Conservation (phyloP, 2,888 invertebrate species). For the Deilephila elpenor region DNA sequence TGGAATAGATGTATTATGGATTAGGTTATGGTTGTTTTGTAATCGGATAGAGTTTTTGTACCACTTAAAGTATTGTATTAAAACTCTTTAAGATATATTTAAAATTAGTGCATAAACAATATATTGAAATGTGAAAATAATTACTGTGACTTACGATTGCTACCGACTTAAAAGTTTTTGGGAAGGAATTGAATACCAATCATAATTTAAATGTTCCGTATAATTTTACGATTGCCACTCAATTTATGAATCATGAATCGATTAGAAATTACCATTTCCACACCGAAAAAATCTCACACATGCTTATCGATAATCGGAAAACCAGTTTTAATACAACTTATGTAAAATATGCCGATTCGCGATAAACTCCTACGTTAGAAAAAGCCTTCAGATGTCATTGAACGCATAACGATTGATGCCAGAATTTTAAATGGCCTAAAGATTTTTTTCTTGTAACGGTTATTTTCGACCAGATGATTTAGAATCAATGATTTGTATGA, state of each 20-base stretch:
- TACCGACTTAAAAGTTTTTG: not conserved
- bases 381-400: conserved; percentile 63
- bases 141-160: not conserved
- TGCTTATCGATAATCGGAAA: conserved; percentile 25
- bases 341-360: conserved; percentile 52
- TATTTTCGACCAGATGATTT: conserved; percentile 27
- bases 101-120: not conserved
- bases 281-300: conserved; percentile 37
- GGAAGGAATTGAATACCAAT: not conserved
- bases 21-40: no score
- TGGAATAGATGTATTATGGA: not conserved
- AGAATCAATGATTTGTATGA: conserved; percentile 24
- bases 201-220: conserved; percentile 24
- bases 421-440: conserved; percentile 49
- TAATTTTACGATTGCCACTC: conserved; percentile 39
- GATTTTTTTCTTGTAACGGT: conserved; percentile 12
- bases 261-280: conserved; percentile 40
- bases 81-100: not conserved
- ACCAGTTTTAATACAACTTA: conserved; percentile 43
- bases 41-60: no score
- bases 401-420: conserved; percentile 57
- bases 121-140: not conserved
- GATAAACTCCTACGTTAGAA: conserved; percentile 48
- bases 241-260: conserved; percentile 42
- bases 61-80: no score